phyloP scores from a whole-genome alignment of 2,888 invertebrate species.

The Drosophila merina region DNA sequence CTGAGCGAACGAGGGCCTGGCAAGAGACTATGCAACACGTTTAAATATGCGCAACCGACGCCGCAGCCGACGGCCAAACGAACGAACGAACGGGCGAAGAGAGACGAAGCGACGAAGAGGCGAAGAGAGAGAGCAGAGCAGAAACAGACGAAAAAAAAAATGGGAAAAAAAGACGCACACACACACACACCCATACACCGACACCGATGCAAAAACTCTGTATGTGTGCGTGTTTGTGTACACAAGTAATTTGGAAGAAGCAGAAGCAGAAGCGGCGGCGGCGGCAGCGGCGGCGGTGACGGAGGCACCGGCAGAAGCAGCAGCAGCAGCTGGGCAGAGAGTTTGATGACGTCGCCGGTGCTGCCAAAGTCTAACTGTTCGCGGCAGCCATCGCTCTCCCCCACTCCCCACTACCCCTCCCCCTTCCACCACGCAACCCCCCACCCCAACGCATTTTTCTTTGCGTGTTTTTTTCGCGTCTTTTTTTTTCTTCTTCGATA shows the following conservation, averaged over 20 bases:
- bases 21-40: conserved; percentile 81
- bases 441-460: conserved; percentile 38
- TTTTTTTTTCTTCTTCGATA: conserved; percentile 56
- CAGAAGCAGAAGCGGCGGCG: conserved; percentile 22
- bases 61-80: conserved; percentile 68
- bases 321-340: conserved; percentile 42
- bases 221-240: conserved; percentile 44
- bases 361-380: conserved; percentile 67
- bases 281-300: conserved; percentile 5
- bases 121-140: conserved; percentile 34
- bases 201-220: conserved; percentile 19
- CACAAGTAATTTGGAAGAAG: conserved; percentile 68
- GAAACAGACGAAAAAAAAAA: conserved; percentile 29
- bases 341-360: conserved; percentile 70
- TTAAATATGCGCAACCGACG: conserved; percentile 79
- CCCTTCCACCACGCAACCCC: neutral
- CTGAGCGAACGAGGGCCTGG: conserved; percentile 75
- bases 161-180: conserved; percentile 52
- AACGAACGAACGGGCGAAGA: conserved; percentile 56
- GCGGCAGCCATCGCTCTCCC: conserved; percentile 17
- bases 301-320: conserved; percentile 38
- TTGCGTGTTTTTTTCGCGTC: conserved; percentile 57
- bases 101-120: conserved; percentile 12
- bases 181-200: conserved; percentile 32
- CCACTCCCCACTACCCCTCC: neutral